Evolutionary conservation across 2,888 invertebrate genomes (phyloP), one percentile per base, ranked within the genome.

Genomic region (Notocelia uddmanniana): DNA sequence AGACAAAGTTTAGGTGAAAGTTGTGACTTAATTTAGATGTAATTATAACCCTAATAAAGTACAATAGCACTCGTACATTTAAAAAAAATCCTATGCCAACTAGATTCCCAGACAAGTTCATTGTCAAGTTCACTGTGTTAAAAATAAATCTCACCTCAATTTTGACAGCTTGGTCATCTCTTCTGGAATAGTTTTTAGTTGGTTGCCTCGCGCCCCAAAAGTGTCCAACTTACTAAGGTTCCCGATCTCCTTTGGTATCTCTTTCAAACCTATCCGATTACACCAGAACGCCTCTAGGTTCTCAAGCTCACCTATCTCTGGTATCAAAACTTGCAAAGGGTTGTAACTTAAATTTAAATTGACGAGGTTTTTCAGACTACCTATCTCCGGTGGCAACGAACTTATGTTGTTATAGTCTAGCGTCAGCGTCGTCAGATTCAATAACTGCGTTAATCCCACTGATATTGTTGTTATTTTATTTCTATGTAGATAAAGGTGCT

Each of bases 331-430:
- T 73, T 90, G 88, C 58, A 96, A 89, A 10, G 95, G 95, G 84
- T 96, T 96, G 79, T 96, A 95, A 83, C 96, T 96, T 57, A 96
- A 84, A 81, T 96, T 96, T 69, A 96, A 86, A 77, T 94, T 94
- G 55, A 95, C 94, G 54, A 96, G 87, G 73, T 94, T 94, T 77
- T 94, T 94, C 77, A 96, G 85, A 75, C 93, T 89, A 55, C 94
- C 94, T 76, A 96, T 91, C 76, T 94, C 94, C n/a, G 90, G 78
- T 0, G 96, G 96, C 81, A 96, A 93, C 21, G 89, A 89, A 74
- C 88, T 91, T 73, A 96, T 89, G 74, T 94, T 94, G 83, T 96
- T 96, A 81, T 95, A 96, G 81, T 96, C 96, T 78, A 96, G 81
- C 6, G 96, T 95, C 72, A 96, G 87, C 21, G 95, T 94, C 64